Evolutionary conservation across 2,888 invertebrate species (phyloP), one percentile per base, ranked within the genome.

Genomic region (Agonopterix heracliana): DNA sequence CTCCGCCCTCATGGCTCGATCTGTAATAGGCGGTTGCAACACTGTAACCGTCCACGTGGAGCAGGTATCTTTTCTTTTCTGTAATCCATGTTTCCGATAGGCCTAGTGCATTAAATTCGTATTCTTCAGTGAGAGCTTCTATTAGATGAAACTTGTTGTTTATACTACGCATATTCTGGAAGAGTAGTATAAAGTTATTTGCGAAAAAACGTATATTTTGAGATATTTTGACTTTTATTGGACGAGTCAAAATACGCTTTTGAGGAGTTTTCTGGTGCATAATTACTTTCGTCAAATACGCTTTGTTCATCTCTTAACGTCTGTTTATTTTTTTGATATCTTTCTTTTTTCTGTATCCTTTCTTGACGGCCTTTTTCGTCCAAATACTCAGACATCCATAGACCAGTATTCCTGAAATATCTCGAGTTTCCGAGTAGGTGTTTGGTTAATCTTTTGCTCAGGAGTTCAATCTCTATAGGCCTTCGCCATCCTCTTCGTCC

Each of bases 41-140:
- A 1, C 9, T 47, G 34, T 54, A 55, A 3, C 49, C 47, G 2
- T 43, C 45, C 10, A 53, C 12, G 4, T 47, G 47, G 2, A 55
- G 10, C 8, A 52, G 9, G 13, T 49, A n/a, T 0, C 44, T 12
- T 46, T 53, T 56, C 13, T 34, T 14, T 10, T 7, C 13, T 1
- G 49, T 41, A 35, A 56, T 13, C 56, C 58, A 54, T 8, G 56
- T 44, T 38, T 56, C 55, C 1, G 51, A 38, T n/a, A 56, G 9
- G 42, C 54, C 54, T 4, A 56, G 10, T n/a, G 49, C 47, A 9
- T 52, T 34, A 17, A 52, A 2, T 40, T 40, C 8, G 9, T 9
- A 4, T 10, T 59, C 46, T 1, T 56, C 45, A 7, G 55, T 14
- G 14, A 55, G 26, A 9, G 49, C 49, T 47, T 55, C 46, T n/a